Conservation (phyloP, 2,797 vertebrate genomes). For the Cynodonichthys magdalenae region DNA sequence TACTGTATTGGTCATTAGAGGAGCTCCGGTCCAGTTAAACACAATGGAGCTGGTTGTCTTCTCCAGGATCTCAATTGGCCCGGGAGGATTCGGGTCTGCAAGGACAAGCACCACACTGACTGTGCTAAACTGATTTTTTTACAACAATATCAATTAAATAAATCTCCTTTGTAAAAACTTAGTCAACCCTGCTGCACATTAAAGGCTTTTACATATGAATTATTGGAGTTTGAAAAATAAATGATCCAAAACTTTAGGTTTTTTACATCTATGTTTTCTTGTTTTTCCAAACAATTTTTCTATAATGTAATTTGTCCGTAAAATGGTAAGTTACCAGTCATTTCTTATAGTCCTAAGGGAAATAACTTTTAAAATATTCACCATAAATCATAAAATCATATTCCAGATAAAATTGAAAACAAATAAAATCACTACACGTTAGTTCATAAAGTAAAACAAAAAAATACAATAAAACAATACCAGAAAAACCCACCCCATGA, state of each 20-base stretch:
- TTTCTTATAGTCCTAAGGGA: too few species aligned
- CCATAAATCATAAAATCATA: too few species aligned
- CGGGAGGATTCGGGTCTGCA: constrained; percentile 78
- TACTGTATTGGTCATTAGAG: constrained; percentile 38
- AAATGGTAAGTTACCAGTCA: too few species aligned
- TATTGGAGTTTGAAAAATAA: too few species aligned
- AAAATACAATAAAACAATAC: background rate
- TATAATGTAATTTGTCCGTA: too few species aligned
- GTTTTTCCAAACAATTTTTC: too few species aligned
- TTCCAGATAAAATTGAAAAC: too few species aligned
- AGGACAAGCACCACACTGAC: background rate
- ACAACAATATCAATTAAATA: background rate
- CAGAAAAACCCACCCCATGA: background rate
- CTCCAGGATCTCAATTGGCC: constrained; percentile 24
- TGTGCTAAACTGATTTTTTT: background rate
- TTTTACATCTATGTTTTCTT: too few species aligned
- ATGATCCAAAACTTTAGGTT: too few species aligned
- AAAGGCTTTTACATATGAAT: background rate
- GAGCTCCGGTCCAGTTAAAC: constrained; percentile 56
- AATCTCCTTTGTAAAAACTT: background rate
- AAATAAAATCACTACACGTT: background rate
- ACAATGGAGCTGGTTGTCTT: constrained; percentile 58
- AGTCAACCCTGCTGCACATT: background rate
- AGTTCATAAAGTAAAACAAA: too few species aligned
- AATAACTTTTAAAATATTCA: too few species aligned